phyloP scores from a whole-genome alignment of 2,888 invertebrate species.

The Polyploca ridens region DNA sequence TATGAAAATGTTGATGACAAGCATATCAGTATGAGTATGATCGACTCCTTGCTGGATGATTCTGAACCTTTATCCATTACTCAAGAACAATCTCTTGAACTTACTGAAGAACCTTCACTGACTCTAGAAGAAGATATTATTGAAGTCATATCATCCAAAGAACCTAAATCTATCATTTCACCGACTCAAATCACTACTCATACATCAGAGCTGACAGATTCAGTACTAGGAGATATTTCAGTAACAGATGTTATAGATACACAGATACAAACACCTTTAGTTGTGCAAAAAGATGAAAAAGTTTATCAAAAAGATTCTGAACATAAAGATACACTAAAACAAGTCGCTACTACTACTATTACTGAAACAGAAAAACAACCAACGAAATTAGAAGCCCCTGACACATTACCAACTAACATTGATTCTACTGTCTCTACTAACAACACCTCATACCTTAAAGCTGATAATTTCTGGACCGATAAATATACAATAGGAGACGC shows the following conservation, averaged over 20 bases:
- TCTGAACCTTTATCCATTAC: slow-evolving; percentile 46
- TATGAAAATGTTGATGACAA: slow-evolving; percentile 47
- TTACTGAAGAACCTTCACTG: slow-evolving; percentile 39
- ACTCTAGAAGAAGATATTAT: slow-evolving; percentile 45
- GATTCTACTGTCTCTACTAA: slow-evolving; percentile 52
- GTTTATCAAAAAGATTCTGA: neutral
- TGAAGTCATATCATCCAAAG: slow-evolving; percentile 22
- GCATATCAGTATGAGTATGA: slow-evolving; percentile 62
- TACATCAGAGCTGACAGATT: neutral
- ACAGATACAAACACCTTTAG: slow-evolving; percentile 1
- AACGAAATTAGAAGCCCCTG: slow-evolving; percentile 21
- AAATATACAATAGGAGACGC: slow-evolving; percentile 85
- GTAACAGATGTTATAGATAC: neutral
- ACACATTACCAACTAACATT: slow-evolving; percentile 52
- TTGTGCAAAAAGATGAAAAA: too few relatives aligned
- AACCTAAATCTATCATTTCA: slow-evolving; percentile 21
- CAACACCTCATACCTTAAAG: slow-evolving; percentile 64
- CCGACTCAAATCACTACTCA: slow-evolving; percentile 23
- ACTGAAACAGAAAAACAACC: slow-evolving; percentile 19
- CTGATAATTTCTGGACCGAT: slow-evolving; percentile 85
- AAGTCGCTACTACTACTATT: slow-evolving; percentile 5
- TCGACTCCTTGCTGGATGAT: slow-evolving; percentile 59
- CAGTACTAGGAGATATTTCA: neutral
- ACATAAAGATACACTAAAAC: neutral
- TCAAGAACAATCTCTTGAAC: slow-evolving; percentile 48